Conservation (phyloP, 2,113 vertebrate genomes). For the Onychorhynchus coronatus region DNA sequence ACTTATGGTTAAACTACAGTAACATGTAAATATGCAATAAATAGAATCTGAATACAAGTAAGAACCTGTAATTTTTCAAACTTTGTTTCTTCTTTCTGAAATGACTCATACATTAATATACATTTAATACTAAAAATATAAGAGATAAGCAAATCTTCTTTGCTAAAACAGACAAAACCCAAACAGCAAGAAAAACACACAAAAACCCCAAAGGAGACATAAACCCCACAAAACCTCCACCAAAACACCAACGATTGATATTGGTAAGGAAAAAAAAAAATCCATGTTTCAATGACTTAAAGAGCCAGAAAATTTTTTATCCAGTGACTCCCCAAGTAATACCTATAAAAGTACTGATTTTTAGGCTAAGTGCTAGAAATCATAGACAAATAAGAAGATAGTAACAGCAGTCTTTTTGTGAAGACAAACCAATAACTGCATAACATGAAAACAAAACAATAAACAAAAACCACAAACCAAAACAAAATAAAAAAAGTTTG, state of each 20-base stretch:
- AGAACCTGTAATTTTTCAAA: background rate
- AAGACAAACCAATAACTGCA: background rate
- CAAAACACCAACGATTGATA: background rate
- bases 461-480: background rate
- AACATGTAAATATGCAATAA: background rate
- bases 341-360: background rate
- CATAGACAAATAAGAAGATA: background rate
- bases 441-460: background rate
- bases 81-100: background rate
- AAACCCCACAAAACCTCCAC: background rate
- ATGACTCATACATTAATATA: background rate
- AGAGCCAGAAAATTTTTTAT: background rate
- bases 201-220: background rate
- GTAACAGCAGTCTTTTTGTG: background rate
- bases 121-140: background rate
- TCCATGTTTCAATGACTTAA: background rate
- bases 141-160: background rate
- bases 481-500: background rate
- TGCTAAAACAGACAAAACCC: background rate
- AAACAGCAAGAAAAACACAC: background rate
- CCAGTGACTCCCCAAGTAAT: background rate
- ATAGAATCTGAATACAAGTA: background rate
- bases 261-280: background rate
- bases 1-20: background rate
- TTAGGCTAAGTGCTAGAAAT: background rate